A percentile compares a stretch with the other conserved stretches of the same genome.
Evolutionary conservation across 2,113 vertebrate species (phyloP).

Genomic region (Irena cyanogastra): DNA sequence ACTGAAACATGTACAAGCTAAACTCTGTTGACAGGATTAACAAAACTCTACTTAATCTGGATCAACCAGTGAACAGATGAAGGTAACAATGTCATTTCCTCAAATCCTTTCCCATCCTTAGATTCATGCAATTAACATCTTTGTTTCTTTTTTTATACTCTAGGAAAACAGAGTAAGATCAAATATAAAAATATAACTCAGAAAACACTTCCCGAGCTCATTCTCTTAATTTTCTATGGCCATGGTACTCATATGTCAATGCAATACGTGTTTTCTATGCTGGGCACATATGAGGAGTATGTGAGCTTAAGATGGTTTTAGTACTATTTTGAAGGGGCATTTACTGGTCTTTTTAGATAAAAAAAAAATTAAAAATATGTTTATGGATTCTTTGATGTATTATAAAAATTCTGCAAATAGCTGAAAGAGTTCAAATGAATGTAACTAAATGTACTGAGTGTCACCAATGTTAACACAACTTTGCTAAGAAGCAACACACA

Average conservation of each 20-base stretch:
- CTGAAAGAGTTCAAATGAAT: neutral
- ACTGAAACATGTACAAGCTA: neutral
- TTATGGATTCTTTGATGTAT: neutral
- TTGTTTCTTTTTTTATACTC: neutral
- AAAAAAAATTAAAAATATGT: neutral
- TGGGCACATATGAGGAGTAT: neutral
- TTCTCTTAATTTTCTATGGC: neutral
- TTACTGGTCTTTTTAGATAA: neutral
- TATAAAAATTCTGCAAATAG: neutral
- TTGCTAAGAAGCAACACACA: neutral
- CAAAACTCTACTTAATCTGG: neutral
- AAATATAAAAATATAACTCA: neutral
- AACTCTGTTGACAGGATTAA: conserved; percentile 12
- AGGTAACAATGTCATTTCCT: neutral
- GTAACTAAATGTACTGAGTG: neutral
- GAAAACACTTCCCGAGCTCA: neutral
- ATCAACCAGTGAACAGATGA: neutral
- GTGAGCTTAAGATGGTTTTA: neutral
- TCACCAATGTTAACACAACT: neutral
- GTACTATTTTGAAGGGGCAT: neutral
- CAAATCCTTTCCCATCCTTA: neutral
- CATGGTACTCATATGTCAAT: neutral
- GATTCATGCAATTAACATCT: neutral
- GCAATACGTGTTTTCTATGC: neutral
- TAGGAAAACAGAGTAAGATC: neutral